A percentile compares a stretch with the other conserved stretches of the same genome.
phyloP scores from a whole-genome alignment of 2,888 invertebrate genomes.

The Pegoplata infirma region DNA sequence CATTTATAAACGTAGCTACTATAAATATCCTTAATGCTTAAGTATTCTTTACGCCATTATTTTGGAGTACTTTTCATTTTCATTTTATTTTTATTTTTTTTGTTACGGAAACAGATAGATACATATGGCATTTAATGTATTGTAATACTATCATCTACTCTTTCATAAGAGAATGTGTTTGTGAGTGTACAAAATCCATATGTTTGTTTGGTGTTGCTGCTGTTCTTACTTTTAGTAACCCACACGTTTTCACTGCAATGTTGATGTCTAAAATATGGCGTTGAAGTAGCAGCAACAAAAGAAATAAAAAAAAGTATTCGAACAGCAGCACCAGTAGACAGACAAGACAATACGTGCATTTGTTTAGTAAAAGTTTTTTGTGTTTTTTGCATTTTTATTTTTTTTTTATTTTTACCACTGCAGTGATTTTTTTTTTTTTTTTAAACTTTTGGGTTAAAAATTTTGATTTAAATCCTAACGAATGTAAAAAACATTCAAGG shows the following conservation, averaged over 20 bases:
- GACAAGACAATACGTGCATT: conserved; percentile 4
- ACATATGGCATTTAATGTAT: not conserved
- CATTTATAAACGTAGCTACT: not conserved
- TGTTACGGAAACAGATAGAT: not conserved
- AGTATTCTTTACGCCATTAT: too few species aligned
- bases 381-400: not conserved
- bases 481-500: too few species aligned
- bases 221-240: not conserved
- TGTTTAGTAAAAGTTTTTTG: not conserved
- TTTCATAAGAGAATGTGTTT: not conserved
- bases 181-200: not conserved
- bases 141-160: not conserved
- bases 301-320: not conserved
- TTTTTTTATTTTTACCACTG: not conserved
- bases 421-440: not conserved
- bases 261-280: not conserved
- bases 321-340: not conserved
- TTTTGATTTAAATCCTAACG: too few species aligned
- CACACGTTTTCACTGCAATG: conserved; percentile 17
- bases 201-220: too few species aligned
- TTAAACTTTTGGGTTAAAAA: too few species aligned
- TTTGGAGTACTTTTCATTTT: too few species aligned
- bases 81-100: not conserved
- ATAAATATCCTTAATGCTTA: too few species aligned
- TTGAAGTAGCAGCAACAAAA: not conserved